Evolutionary conservation across 1,140 invertebrate genomes (phyloP).

Genomic region (Acromyrmex echinatior): DNA sequence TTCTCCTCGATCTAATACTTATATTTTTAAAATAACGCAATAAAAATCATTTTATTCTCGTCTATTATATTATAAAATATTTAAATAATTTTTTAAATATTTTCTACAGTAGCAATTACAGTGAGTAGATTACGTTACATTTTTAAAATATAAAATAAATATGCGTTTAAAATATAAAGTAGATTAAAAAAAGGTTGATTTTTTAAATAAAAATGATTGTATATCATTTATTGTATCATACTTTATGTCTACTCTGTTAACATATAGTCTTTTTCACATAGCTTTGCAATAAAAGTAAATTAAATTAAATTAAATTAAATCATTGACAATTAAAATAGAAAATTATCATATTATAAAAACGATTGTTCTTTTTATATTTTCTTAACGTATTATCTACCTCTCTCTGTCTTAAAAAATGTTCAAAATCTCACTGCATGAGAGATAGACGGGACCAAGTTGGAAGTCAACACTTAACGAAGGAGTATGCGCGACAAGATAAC

Average conservation of each 20-base stretch:
- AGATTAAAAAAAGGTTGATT: background rate
- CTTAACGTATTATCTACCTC: background rate
- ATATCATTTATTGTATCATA: background rate
- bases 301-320: too few relatives aligned
- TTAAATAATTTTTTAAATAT: background rate
- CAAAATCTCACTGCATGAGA: background rate
- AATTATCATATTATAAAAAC: background rate
- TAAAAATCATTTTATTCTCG: background rate
- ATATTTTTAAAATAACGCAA: background rate
- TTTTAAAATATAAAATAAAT: too few relatives aligned
- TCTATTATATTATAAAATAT: background rate
- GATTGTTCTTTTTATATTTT: background rate
- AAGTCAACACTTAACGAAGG: slow-evolving; percentile 1
- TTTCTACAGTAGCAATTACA: background rate
- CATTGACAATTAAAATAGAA: background rate
- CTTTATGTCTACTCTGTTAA: too few relatives aligned
- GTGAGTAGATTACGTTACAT: background rate
- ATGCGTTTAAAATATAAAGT: too few relatives aligned
- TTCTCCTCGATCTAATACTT: too few relatives aligned
- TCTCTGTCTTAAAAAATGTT: background rate
- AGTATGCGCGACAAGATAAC: slow-evolving; percentile 5
- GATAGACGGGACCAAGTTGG: background rate
- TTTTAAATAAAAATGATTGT: slow-evolving; percentile 12
- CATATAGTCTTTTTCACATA: too few relatives aligned
- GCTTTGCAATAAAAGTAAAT: too few relatives aligned